These are phyloP conservation scores for Dryadula phaetusa DNA, from an alignment of 2,888 invertebrate genomes.

Conservation along the genomic window DNA sequence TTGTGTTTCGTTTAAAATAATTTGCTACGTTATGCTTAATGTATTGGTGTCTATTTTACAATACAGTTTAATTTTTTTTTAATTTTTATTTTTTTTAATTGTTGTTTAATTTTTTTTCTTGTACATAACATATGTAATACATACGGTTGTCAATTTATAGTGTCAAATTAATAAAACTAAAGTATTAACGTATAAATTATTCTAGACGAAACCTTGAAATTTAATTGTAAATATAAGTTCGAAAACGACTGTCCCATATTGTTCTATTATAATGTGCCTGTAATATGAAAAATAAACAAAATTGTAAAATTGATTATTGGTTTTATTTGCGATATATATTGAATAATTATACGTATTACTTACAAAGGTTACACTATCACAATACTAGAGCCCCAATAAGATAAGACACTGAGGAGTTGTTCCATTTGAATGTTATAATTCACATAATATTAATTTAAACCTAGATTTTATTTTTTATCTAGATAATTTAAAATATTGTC, in stretches of 20 bases:
- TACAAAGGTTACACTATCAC: conserved; percentile 33
- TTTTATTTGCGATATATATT: conserved; percentile 52
- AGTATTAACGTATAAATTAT: too few species aligned
- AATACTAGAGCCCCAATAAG: conserved; percentile 33
- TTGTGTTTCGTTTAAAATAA: conserved; percentile 45
- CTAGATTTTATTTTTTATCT: too few species aligned
- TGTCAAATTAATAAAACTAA: conserved; percentile 8
- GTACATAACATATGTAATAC: too few species aligned
- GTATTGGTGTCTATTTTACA: too few species aligned
- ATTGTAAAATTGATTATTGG: conserved; percentile 50
- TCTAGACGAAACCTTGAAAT: conserved; percentile 42
- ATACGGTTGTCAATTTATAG: too few species aligned
- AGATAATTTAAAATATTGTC: too few species aligned
- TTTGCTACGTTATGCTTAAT: conserved; percentile 30
- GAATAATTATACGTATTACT: conserved; percentile 46
- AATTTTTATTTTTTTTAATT: too few species aligned
- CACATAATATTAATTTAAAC: too few species aligned
- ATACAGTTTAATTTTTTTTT: too few species aligned
- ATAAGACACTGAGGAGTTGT: conserved; percentile 30
- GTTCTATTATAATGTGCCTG: conserved; percentile 36
- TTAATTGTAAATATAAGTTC: conserved; percentile 53
- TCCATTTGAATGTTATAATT: not conserved
- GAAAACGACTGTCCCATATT: conserved; percentile 47
- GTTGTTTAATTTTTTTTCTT: too few species aligned
- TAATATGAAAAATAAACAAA: conserved; percentile 48